Percentiles rank a stretch among this genome's conserved stretches.
phyloP scores from a whole-genome alignment of 2,797 vertebrate species.

The Strix occidentalis region DNA sequence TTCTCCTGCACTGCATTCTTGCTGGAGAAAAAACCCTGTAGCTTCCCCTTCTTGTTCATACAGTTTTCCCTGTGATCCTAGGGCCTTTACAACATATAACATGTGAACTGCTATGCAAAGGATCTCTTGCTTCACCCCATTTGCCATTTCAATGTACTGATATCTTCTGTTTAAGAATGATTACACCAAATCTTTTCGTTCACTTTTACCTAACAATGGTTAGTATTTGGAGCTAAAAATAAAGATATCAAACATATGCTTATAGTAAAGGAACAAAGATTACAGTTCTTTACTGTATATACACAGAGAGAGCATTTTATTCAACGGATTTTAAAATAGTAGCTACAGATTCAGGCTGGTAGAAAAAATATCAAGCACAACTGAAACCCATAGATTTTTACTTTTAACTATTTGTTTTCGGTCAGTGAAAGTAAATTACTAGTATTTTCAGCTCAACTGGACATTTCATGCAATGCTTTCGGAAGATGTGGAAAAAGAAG shows the following conservation, averaged over 20 bases:
- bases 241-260: not conserved
- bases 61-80: not conserved
- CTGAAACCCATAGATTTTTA: not conserved
- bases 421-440: not conserved
- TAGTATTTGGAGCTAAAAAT: not conserved
- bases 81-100: not conserved
- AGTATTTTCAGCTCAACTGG: not conserved
- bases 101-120: not conserved
- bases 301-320: not conserved
- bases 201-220: not conserved
- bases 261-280: not conserved
- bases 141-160: not conserved
- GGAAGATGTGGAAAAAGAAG: not conserved
- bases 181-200: not conserved
- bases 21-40: not conserved
- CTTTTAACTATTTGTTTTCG: not conserved
- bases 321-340: not conserved
- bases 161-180: not conserved
- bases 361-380: not conserved
- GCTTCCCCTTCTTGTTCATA: not conserved
- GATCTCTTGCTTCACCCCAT: not conserved
- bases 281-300: not conserved
- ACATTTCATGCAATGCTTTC: not conserved
- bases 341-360: not conserved
- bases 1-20: not conserved